phyloP scores from a whole-genome alignment of 2,113 vertebrate genomes.

The Collichthys lucidus region DNA sequence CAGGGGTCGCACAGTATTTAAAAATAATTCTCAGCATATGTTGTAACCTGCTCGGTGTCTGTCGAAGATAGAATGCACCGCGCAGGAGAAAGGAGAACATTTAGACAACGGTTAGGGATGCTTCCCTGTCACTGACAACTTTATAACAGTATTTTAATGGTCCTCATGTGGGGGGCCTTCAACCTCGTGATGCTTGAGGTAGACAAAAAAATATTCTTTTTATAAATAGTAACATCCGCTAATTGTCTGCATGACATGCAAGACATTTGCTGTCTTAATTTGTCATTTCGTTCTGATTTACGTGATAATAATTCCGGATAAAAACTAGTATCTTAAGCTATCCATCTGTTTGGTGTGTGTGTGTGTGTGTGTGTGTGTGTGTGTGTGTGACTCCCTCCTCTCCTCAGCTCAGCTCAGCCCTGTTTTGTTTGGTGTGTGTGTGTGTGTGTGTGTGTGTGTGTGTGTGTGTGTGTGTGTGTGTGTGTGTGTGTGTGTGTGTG shows the following conservation, averaged over 20 bases:
- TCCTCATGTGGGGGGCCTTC: not conserved
- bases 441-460: too few relatives aligned
- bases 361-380: conserved; percentile 11
- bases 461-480: too few relatives aligned
- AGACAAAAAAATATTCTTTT: not conserved
- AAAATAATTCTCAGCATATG: conserved; percentile 67
- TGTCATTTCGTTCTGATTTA: conserved; percentile 2
- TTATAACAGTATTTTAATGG: conserved; percentile 8
- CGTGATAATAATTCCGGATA: conserved; percentile 15
- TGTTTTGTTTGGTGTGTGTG: conserved; percentile 56
- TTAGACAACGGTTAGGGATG: not conserved
- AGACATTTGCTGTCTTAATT: not conserved
- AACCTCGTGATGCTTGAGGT: not conserved
- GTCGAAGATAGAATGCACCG: conserved; percentile 18
- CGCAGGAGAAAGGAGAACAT: not conserved
- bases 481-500: conserved; percentile 24
- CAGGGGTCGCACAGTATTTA: conserved; percentile 54
- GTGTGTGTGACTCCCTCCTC: conserved; percentile 25
- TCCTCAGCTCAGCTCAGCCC: conserved; percentile 31
- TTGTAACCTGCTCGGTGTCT: conserved; percentile 30
- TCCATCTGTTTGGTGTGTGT: conserved; percentile 43
- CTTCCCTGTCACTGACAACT: conserved; percentile 12
- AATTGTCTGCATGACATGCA: not conserved
- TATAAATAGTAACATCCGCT: not conserved
- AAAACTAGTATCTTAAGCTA: conserved; percentile 32